Conservation (phyloP, 2,113 vertebrate genomes). For the Amia ocellicauda region DNA sequence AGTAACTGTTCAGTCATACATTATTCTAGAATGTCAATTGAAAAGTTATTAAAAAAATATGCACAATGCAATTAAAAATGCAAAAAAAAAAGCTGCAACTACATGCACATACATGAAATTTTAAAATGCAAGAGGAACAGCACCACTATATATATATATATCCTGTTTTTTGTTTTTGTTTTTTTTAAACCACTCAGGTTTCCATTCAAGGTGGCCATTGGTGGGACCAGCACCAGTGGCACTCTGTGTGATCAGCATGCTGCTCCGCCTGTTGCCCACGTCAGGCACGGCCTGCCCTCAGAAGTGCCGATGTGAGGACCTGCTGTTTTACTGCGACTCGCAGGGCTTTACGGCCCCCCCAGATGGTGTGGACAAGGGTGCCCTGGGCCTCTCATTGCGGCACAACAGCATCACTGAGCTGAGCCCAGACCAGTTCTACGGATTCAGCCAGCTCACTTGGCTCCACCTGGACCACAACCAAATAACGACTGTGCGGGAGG, state of each 20-base stretch:
- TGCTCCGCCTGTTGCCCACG: slow-evolving; percentile 92
- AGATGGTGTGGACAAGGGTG: slow-evolving; percentile 93
- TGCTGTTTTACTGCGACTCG: slow-evolving; percentile 99
- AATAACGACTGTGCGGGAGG: slow-evolving; percentile 92
- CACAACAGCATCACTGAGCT: slow-evolving; percentile 96
- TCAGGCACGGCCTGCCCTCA: slow-evolving; percentile 97
- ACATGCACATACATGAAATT: too few relatives aligned
- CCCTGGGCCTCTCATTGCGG: slow-evolving; percentile 94
- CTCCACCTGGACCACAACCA: slow-evolving; percentile 98
- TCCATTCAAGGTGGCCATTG: slow-evolving; percentile 99
- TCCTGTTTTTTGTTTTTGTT: slow-evolving; percentile 66
- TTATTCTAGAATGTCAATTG: too few relatives aligned
- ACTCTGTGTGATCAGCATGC: slow-evolving; percentile 97
- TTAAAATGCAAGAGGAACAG: too few relatives aligned
- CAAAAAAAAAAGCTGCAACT: too few relatives aligned
- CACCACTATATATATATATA: too few relatives aligned
- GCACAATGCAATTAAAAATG: too few relatives aligned
- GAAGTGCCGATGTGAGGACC: slow-evolving; percentile 99
- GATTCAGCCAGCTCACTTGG: slow-evolving; percentile 97
- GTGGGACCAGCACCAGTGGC: slow-evolving; percentile 97
- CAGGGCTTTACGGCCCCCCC: slow-evolving; percentile 96
- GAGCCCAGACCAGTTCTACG: slow-evolving; percentile 93
- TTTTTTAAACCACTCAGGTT: slow-evolving; percentile 91
- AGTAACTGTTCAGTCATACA: too few relatives aligned
- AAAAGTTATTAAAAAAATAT: too few relatives aligned